phyloP scores from a whole-genome alignment of 2,888 invertebrate species.

The Diarsia mendica region DNA sequence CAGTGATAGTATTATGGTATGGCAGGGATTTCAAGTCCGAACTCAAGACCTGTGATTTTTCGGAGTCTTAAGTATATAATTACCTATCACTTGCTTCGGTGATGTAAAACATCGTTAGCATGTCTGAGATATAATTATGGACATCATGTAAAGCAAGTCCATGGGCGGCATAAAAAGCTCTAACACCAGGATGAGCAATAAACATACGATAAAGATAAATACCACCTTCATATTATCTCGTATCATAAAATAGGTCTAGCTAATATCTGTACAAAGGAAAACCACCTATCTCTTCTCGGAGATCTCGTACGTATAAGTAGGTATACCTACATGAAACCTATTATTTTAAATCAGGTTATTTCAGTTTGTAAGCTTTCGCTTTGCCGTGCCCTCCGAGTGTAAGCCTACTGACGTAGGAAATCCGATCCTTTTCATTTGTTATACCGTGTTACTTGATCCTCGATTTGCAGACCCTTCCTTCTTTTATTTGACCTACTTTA shows the following conservation, averaged over 20 bases:
- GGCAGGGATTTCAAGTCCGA: too few relatives aligned
- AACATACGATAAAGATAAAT: too few relatives aligned
- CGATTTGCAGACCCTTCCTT: slow-evolving; percentile 22
- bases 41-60: too few relatives aligned
- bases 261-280: not conserved
- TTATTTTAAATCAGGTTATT: slow-evolving; percentile 49
- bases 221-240: not conserved
- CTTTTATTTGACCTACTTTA: slow-evolving; percentile 26
- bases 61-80: too few relatives aligned
- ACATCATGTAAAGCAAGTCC: too few relatives aligned
- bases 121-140: too few relatives aligned
- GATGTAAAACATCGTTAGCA: too few relatives aligned
- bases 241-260: not conserved
- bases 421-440: slow-evolving; percentile 43
- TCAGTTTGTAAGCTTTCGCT: slow-evolving; percentile 45
- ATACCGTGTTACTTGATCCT: slow-evolving; percentile 47
- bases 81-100: too few relatives aligned
- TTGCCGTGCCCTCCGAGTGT: slow-evolving; percentile 14
- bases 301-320: not conserved
- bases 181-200: too few relatives aligned
- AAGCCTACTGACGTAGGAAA: slow-evolving; percentile 49
- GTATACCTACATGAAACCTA: slow-evolving; percentile 10
- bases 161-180: too few relatives aligned
- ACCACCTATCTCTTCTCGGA: slow-evolving; percentile 3
- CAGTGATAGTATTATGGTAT: too few relatives aligned